Percentiles rank a stretch among this genome's conserved stretches.
Conservation (phyloP, 1,140 invertebrate genomes). For the Dinoponera quadriceps region DNA sequence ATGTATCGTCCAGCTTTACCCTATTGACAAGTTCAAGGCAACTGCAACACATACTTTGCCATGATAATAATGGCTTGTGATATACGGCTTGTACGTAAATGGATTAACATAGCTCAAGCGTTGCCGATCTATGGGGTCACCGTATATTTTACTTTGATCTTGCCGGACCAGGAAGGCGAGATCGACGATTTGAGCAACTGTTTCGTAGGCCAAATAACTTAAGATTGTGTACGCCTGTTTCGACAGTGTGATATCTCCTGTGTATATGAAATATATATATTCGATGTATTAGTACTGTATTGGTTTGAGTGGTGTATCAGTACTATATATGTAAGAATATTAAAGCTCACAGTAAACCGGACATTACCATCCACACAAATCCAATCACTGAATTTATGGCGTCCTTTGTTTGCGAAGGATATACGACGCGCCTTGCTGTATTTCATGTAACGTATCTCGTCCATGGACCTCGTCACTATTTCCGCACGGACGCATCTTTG, state of each 20-base stretch:
- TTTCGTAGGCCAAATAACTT: conserved; percentile 89
- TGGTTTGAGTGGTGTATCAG: too few species aligned
- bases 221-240: conserved; percentile 86
- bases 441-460: conserved; percentile 82
- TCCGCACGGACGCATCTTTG: conserved; percentile 82
- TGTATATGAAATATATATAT: conserved; percentile 63
- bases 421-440: conserved; percentile 85
- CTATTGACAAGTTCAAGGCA: neutral
- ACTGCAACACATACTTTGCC: conserved; percentile 73
- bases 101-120: conserved; percentile 83
- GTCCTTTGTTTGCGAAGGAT: conserved; percentile 85
- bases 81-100: conserved; percentile 82
- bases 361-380: conserved; percentile 80
- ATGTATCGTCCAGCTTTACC: neutral
- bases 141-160: conserved; percentile 85
- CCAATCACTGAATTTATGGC: conserved; percentile 87
- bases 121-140: conserved; percentile 85
- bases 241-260: conserved; percentile 85
- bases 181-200: conserved; percentile 89
- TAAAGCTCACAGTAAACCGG: conserved; percentile 41
- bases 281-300: too few species aligned
- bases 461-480: conserved; percentile 80
- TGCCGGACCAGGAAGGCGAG: conserved; percentile 88
- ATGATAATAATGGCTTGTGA: conserved; percentile 70
- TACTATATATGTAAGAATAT: conserved; percentile 11